Conservation (phyloP, 2,113 vertebrate genomes). For the Lethenteron reissneri region DNA sequence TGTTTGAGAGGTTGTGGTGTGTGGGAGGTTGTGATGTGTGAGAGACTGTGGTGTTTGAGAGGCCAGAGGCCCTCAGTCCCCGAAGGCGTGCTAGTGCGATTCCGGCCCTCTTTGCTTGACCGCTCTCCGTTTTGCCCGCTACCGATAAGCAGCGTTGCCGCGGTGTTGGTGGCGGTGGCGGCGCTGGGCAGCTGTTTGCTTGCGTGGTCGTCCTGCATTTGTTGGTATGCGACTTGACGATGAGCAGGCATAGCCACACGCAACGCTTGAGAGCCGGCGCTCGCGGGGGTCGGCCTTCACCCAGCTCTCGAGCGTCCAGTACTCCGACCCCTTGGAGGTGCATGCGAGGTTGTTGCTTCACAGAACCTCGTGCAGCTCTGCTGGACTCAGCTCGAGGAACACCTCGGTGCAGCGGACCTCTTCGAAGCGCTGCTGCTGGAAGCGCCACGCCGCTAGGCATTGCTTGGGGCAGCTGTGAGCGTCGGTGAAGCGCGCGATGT, state of each 20-base stretch:
- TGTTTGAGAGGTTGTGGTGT: too few relatives aligned
- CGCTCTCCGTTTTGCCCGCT: too few relatives aligned
- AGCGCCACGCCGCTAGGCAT: constrained; percentile 68
- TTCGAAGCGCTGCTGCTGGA: constrained; percentile 88
- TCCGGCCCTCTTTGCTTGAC: too few relatives aligned
- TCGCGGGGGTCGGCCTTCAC: constrained; percentile 80
- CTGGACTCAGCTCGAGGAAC: constrained; percentile 70
- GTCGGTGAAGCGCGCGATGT: constrained; percentile 88
- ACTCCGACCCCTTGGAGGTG: constrained; percentile 70
- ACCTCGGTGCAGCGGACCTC: constrained; percentile 80
- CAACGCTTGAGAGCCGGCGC: constrained; percentile 64
- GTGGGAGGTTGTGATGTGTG: too few relatives aligned
- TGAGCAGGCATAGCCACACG: constrained; percentile 71
- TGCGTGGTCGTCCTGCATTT: constrained; percentile 79
- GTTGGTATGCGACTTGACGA: constrained; percentile 92
- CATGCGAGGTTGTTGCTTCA: constrained; percentile 91
- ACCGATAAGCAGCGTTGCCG: constrained; percentile 25
- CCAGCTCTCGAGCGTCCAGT: constrained; percentile 79
- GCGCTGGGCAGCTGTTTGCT: constrained; percentile 94
- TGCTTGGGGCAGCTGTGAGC: constrained; percentile 87
- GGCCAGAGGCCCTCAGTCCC: too few relatives aligned
- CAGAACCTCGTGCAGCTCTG: constrained; percentile 77
- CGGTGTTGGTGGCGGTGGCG: constrained; percentile 93
- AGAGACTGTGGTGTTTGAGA: too few relatives aligned
- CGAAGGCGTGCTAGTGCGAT: too few relatives aligned